phyloP scores from a whole-genome alignment of 2,888 invertebrate genomes.

The Athalia rosae region DNA sequence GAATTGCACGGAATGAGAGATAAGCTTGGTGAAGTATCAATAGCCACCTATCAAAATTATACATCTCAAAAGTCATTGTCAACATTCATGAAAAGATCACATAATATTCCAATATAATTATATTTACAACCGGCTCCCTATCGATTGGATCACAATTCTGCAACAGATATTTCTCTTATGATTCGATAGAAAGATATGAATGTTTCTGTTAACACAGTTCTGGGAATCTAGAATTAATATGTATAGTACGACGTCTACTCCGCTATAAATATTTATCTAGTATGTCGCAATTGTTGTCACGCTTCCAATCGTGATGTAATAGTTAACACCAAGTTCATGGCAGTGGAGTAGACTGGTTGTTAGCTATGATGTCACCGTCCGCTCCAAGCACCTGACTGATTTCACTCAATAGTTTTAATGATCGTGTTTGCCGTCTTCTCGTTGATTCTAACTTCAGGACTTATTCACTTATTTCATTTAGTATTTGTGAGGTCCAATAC shows the following conservation, averaged over 20 bases:
- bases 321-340: conserved; percentile 58
- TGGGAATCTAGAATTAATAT: neutral
- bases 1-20: too few relatives aligned
- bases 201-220: neutral
- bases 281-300: conserved; percentile 55
- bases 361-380: conserved; percentile 57
- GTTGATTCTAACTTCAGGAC: neutral
- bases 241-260: neutral
- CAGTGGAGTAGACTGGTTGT: conserved; percentile 49
- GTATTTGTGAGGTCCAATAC: neutral
- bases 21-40: too few relatives aligned
- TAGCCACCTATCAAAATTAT: too few relatives aligned
- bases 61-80: too few relatives aligned
- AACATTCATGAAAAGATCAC: too few relatives aligned
- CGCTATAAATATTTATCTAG: conserved; percentile 50
- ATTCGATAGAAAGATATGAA: neutral
- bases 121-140: too few relatives aligned
- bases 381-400: conserved; percentile 52
- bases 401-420: conserved; percentile 36
- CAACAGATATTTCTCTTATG: too few relatives aligned
- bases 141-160: too few relatives aligned
- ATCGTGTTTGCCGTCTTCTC: neutral
- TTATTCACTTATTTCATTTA: neutral
- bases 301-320: conserved; percentile 55
- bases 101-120: too few relatives aligned